Percentiles rank a stretch among this genome's conserved stretches.
Conservation (phyloP, 2,888 invertebrate genomes). For the Ectemnius continuus region DNA sequence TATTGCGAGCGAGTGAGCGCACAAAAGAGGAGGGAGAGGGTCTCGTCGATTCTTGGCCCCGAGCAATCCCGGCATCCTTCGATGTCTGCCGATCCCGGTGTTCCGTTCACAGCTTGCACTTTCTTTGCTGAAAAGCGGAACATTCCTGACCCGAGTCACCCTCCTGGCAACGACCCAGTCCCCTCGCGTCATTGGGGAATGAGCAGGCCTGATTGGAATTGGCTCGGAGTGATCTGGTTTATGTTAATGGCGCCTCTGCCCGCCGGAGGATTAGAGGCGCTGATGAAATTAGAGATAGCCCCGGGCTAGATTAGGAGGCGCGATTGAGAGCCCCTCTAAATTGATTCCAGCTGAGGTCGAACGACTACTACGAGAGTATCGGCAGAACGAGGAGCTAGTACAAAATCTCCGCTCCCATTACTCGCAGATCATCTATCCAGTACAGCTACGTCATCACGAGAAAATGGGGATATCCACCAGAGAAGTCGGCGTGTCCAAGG, state of each 20-base stretch:
- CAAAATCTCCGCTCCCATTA: constrained; percentile 94
- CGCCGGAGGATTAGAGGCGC: neutral
- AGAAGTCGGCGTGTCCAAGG: constrained; percentile 93
- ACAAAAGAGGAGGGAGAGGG: neutral
- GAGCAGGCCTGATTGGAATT: too few relatives aligned
- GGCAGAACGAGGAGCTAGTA: constrained; percentile 95
- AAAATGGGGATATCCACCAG: constrained; percentile 97
- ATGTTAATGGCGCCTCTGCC: neutral
- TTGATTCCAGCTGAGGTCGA: constrained; percentile 90
- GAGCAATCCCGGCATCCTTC: neutral
- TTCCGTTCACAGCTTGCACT: too few relatives aligned
- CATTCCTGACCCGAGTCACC: too few relatives aligned
- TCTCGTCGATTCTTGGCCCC: neutral
- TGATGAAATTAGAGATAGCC: constrained; percentile 39
- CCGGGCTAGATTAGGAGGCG: constrained; percentile 40
- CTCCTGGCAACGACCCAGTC: too few relatives aligned
- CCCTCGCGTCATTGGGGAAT: too few relatives aligned
- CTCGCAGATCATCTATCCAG: constrained; percentile 96
- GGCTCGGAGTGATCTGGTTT: neutral
- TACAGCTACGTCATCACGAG: constrained; percentile 95
- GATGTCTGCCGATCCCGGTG: too few relatives aligned
- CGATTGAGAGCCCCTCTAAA: constrained; percentile 48
- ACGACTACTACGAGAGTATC: constrained; percentile 92
- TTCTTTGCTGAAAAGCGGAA: too few relatives aligned
- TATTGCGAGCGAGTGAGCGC: too few relatives aligned